A percentile compares a stretch with the other conserved stretches of the same genome.
Evolutionary conservation across 2,797 vertebrate species (phyloP).

Genomic region (Notoglanidium macrostoma): DNA sequence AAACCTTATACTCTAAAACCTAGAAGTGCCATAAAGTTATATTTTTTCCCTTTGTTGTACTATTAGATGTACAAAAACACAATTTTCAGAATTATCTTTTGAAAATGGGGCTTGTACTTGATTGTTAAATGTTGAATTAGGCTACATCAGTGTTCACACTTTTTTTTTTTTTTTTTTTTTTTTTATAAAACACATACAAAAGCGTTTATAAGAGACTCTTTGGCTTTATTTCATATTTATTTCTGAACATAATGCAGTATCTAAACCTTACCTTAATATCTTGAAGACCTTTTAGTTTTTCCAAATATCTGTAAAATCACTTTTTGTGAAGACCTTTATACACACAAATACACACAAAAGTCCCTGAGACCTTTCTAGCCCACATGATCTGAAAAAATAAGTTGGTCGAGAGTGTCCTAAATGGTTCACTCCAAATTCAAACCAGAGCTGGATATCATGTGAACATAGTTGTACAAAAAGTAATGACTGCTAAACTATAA

Average conservation of each 20-base stretch:
- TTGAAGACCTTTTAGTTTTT: not conserved
- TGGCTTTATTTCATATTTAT: not conserved
- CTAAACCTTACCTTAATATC: not conserved
- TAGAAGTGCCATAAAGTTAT: too few species aligned
- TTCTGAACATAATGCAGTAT: not conserved
- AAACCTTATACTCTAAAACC: not conserved
- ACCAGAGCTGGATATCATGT: not conserved
- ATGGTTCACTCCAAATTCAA: not conserved
- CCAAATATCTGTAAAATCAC: not conserved
- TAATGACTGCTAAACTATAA: not conserved
- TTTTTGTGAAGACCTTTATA: conserved; percentile 53
- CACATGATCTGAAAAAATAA: conserved; percentile 78
- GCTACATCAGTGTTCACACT: conserved; percentile 15
- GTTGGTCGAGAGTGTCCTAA: conserved; percentile 71
- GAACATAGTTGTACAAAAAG: not conserved
- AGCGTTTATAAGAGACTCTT: not conserved
- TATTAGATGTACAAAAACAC: not conserved
- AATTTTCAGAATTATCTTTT: not conserved
- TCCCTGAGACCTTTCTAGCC: conserved; percentile 91
- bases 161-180: not conserved
- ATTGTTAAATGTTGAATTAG: conserved; percentile 2
- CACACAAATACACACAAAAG: conserved; percentile 90
- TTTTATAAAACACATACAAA: not conserved
- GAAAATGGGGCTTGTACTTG: not conserved
- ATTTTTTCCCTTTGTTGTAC: not conserved